Evolutionary conservation across 2,888 invertebrate genomes (phyloP).

Genomic region (Polymixis lichenea): DNA sequence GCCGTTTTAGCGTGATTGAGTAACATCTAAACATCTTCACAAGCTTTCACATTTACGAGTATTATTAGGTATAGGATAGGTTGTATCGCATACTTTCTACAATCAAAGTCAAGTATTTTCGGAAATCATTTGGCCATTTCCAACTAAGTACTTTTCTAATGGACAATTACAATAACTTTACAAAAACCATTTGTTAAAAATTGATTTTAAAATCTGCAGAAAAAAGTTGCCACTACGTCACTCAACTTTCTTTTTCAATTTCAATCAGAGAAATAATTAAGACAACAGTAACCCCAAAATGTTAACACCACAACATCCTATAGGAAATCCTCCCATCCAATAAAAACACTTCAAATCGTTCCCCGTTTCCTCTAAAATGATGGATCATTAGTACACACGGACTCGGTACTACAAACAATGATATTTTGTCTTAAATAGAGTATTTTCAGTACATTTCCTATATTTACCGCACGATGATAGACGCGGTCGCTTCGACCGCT

Average conservation of each 20-base stretch:
- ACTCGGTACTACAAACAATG: conserved; percentile 51
- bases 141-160: not conserved
- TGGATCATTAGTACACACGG: conserved; percentile 26
- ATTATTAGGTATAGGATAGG: too few species aligned
- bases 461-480: conserved; percentile 53
- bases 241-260: not conserved
- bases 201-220: not conserved
- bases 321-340: conserved; percentile 34
- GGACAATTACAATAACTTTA: not conserved
- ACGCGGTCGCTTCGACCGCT: conserved; percentile 44
- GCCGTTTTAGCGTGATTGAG: too few species aligned
- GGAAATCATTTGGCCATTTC: not conserved
- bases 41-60: too few species aligned
- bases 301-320: conserved; percentile 43
- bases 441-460: conserved; percentile 60
- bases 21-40: too few species aligned
- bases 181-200: not conserved
- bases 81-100: too few species aligned
- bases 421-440: conserved; percentile 41
- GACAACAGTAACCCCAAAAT: conserved; percentile 11
- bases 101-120: too few species aligned
- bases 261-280: conserved; percentile 3
- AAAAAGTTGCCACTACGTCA: not conserved
- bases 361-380: conserved; percentile 53
- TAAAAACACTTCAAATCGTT: conserved; percentile 21